Evolutionary conservation across 2,113 vertebrate species (phyloP).

Genomic region (Dinomys branickii): DNA sequence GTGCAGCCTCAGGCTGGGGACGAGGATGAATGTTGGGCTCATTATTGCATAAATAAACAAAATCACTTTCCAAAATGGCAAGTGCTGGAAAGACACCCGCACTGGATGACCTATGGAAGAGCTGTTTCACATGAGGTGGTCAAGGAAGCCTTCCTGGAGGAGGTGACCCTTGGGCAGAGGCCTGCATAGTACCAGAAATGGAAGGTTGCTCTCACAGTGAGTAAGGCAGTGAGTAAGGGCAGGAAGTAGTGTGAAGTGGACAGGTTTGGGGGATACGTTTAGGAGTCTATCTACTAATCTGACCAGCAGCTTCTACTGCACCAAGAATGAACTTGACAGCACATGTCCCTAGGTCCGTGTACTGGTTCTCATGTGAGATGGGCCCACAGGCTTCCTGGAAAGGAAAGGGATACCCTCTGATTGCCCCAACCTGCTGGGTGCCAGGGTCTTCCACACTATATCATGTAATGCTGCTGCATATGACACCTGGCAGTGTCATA

Average conservation of each 20-base stretch:
- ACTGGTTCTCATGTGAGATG: not conserved
- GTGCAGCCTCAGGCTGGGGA: not conserved
- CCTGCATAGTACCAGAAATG: too few species aligned
- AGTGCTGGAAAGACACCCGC: not conserved
- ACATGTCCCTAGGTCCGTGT: not conserved
- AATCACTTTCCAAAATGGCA: not conserved
- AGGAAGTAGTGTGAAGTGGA: not conserved
- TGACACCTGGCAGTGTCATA: not conserved
- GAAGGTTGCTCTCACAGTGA: not conserved
- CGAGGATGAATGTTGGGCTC: not conserved
- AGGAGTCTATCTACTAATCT: not conserved
- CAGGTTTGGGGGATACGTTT: not conserved
- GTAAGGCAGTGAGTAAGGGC: not conserved
- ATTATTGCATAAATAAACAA: not conserved
- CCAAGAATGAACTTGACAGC: not conserved
- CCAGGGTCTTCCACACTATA: not conserved
- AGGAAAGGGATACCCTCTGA: not conserved
- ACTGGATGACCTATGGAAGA: fast-evolving
- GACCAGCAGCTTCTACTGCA: not conserved
- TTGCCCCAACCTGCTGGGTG: not conserved
- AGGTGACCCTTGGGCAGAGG: not conserved
- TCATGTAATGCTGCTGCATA: not conserved
- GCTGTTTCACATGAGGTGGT: not conserved
- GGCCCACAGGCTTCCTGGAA: not conserved
- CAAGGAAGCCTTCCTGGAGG: not conserved